Evolutionary conservation across 1,140 invertebrate species (phyloP), one percentile per base, ranked within the genome.

Genomic region (Platyura marginata): DNA sequence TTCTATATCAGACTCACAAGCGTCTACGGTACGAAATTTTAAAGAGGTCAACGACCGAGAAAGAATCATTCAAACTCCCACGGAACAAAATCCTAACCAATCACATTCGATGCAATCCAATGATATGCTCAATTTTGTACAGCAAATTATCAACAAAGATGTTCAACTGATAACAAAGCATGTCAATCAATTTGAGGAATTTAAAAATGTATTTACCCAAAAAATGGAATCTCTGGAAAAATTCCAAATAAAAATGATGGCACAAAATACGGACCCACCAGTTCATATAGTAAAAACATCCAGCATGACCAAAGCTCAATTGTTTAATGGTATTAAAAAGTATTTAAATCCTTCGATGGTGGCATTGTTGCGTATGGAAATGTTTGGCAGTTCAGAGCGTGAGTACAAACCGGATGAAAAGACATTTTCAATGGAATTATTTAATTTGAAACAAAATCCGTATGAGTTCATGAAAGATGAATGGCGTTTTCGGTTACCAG

Each of bases 301-400:
- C n/a, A n/a, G n/a, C n/a, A 23, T 53, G 6, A 47, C 45, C 21
- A 60, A 60, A 36, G 35, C 44, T 1, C 54, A 59, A 47, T 47
- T 60, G 8, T 60, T 59, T 22, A 55, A 54, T 40, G 49, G 49
- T 11, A 51, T 60, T 4, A 57, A 54, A 41, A 56, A 54, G 36
- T 60, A 60, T 48, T 21, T 59, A 13, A 48, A 50, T 2, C 46
- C 52, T 5, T 51, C 54, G 8, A 56, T 60, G 55, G 42, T 49
- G 0, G 49, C 57, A 2, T 41, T 60, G 6, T 22, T 60, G 13
- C 51, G 57, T 9, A 59, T 60, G 51, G 56, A 60, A 51, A 56
- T 60, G 51, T 60, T 59, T 39, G 54, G 52, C 0, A 47, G 48
- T 11, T 41, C 51, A 0, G 48, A 50, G 5, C 51, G 57, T 20